Conservation (phyloP, 2,113 vertebrate genomes). For the Protomyctophum bolini region DNA sequence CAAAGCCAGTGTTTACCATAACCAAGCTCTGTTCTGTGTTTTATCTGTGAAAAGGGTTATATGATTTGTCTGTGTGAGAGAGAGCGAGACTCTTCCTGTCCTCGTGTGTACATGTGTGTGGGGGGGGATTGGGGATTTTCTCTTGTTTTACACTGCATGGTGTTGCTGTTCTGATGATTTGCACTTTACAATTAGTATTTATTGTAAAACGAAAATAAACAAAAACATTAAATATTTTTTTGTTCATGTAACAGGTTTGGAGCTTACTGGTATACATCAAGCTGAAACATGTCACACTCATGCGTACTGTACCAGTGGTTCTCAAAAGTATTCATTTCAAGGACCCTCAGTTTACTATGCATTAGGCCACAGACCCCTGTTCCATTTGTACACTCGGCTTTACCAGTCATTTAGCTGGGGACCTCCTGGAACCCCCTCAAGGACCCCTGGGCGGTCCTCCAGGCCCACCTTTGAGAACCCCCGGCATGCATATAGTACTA, state of each 20-base stretch:
- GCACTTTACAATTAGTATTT: constrained; percentile 81
- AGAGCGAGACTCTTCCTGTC: constrained; percentile 2
- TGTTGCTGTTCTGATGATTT: constrained; percentile 79
- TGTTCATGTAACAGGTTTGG: neutral
- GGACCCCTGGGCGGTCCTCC: too few species aligned
- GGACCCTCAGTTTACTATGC: too few species aligned
- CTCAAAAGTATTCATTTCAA: too few species aligned
- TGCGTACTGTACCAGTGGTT: too few species aligned
- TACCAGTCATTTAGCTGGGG: too few species aligned
- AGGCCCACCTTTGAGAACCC: too few species aligned
- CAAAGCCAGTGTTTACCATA: constrained; percentile 63
- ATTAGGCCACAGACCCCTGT: too few species aligned
- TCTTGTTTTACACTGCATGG: constrained; percentile 79
- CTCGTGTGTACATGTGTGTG: constrained; percentile 17
- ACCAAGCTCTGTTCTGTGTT: constrained; percentile 25
- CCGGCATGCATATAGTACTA: too few species aligned
- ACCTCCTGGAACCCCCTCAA: too few species aligned
- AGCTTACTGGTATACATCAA: neutral
- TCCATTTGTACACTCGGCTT: too few species aligned
- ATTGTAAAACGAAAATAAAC: constrained; percentile 74
- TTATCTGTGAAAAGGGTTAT: constrained; percentile 26
- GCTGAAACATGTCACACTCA: too few species aligned
- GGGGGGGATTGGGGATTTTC: constrained; percentile 40
- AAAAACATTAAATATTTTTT: constrained; percentile 32
- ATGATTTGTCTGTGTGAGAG: constrained; percentile 7